Evolutionary conservation across 2,888 invertebrate species (phyloP).

Genomic region (Eupithecia centaureata): DNA sequence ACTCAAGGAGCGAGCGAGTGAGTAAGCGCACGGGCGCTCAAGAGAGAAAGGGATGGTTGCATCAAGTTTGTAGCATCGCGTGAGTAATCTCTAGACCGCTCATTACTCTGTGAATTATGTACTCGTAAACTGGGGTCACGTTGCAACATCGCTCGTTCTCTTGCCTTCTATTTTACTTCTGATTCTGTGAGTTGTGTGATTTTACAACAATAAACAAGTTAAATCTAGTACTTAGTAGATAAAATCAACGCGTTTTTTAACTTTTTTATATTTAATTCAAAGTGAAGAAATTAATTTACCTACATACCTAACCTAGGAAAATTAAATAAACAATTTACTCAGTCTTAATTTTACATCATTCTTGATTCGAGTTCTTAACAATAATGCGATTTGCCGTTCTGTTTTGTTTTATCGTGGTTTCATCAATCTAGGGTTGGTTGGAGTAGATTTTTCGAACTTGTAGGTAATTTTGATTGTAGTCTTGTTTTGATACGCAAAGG

Average conservation of each 20-base stretch:
- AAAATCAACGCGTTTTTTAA: too few relatives aligned
- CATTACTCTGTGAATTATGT: slow-evolving; percentile 62
- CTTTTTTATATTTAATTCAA: too few relatives aligned
- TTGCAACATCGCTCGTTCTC: slow-evolving; percentile 68
- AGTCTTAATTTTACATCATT: too few relatives aligned
- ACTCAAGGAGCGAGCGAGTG: slow-evolving; percentile 48
- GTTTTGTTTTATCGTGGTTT: background rate
- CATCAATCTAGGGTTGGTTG: background rate
- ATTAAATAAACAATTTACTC: too few relatives aligned
- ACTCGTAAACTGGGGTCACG: slow-evolving; percentile 58
- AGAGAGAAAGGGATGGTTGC: slow-evolving; percentile 25
- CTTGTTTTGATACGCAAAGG: too few relatives aligned
- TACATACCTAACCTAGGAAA: too few relatives aligned
- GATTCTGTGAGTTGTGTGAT: slow-evolving; percentile 10
- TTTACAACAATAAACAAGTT: background rate
- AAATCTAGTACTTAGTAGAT: too few relatives aligned
- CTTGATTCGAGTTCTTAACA: background rate
- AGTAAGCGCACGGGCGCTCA: slow-evolving; percentile 26
- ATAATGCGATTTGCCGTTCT: too few relatives aligned
- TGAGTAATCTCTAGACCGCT: slow-evolving; percentile 47
- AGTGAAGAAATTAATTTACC: too few relatives aligned
- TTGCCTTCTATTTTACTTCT: slow-evolving; percentile 71
- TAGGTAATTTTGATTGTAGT: too few relatives aligned
- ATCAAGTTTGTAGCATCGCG: slow-evolving; percentile 23
- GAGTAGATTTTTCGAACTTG: too few relatives aligned